Conservation (phyloP, 2,888 invertebrate species). For the Tinea trinotella region DNA sequence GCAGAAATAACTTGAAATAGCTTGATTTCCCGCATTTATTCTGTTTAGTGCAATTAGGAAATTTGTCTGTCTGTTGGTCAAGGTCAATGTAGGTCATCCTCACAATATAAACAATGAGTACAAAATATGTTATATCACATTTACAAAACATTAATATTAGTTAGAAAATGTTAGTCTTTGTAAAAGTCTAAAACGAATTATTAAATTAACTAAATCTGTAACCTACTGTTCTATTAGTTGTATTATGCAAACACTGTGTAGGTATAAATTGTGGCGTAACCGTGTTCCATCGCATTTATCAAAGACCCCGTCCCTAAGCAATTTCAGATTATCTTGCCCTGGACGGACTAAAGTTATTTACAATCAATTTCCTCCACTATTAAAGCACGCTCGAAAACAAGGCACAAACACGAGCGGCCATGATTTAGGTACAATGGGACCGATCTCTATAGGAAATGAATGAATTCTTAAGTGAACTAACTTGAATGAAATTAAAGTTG, state of each 20-base stretch:
- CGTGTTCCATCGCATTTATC: conserved; percentile 25
- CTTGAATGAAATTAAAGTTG: not conserved
- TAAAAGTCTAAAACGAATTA: not conserved
- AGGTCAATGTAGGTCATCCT: no score
- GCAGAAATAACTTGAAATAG: no score
- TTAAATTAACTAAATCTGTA: not conserved
- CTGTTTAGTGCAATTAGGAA: no score
- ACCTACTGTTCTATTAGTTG: not conserved
- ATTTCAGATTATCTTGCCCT: conserved; percentile 37
- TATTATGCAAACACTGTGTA: conserved; percentile 3
- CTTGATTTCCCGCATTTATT: no score
- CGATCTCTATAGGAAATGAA: not conserved
- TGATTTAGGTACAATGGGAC: not conserved
- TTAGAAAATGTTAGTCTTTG: not conserved
- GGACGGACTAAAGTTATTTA: conserved; percentile 35
- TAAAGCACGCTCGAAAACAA: conserved; percentile 25
- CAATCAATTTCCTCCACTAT: conserved; percentile 40
- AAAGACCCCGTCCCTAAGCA: conserved; percentile 28
- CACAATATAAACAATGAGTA: no score
- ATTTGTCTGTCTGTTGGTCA: no score
- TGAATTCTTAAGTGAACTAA: not conserved
- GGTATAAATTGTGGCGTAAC: conserved; percentile 15
- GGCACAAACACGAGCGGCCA: conserved; percentile 10
- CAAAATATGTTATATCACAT: no score
- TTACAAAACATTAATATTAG: no score